Conservation (phyloP, 1,140 invertebrate species). For the Drosophila teissieri region DNA sequence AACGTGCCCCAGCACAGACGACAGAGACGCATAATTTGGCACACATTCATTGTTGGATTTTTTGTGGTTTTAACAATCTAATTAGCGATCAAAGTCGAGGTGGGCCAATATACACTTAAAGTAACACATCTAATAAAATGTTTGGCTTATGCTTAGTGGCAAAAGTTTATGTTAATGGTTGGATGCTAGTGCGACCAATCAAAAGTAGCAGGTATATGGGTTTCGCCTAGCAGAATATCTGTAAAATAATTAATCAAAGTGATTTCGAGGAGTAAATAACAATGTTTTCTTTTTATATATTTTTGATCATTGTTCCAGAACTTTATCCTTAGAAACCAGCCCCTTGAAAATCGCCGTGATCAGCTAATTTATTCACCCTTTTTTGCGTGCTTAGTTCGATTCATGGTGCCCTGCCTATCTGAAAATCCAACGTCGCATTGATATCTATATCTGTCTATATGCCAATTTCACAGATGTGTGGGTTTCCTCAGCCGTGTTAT, state of each 20-base stretch:
- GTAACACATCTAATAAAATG: not conserved
- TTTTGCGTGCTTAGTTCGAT: not conserved
- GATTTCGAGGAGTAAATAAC: no score
- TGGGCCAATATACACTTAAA: not conserved
- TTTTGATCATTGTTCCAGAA: no score
- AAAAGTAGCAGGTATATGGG: no score
- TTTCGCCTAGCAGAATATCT: no score
- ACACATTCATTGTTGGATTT: slow-evolving; percentile 11
- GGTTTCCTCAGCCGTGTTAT: slow-evolving; percentile 70
- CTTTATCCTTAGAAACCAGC: no score
- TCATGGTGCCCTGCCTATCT: slow-evolving; percentile 15
- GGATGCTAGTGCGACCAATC: not conserved
- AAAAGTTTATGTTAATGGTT: not conserved
- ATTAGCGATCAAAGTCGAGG: slow-evolving; percentile 34
- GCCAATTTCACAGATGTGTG: slow-evolving; percentile 65
- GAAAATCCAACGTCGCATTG: slow-evolving; percentile 30
- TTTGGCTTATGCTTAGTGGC: not conserved
- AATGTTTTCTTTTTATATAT: no score
- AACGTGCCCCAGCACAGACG: slow-evolving; percentile 39
- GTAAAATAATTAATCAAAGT: no score
- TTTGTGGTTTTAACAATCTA: slow-evolving; percentile 57
- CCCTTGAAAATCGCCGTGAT: not conserved
- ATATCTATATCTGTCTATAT: slow-evolving; percentile 68
- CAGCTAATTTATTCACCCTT: slow-evolving; percentile 4
- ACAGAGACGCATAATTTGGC: slow-evolving; percentile 25